These are phyloP conservation scores for Perodicticus potto DNA, from an alignment of 2,797 vertebrate genomes.

Conservation along the genomic window DNA sequence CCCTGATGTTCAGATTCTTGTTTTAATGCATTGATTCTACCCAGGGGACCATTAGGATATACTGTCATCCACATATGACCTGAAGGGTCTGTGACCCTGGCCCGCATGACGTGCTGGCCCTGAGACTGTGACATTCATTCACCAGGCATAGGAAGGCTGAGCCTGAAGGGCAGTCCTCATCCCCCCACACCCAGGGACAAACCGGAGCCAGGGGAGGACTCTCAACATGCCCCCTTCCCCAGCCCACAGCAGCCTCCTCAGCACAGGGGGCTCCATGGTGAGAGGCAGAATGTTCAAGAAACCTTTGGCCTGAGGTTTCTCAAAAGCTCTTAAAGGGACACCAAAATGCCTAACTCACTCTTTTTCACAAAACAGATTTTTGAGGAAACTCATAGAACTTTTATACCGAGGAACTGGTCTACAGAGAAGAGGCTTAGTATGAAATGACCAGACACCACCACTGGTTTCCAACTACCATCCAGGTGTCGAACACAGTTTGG, in stretches of 20 bases:
- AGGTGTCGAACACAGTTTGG: not conserved
- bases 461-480: not conserved
- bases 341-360: not conserved
- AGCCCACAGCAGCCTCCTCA: not conserved
- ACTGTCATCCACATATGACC: not conserved
- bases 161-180: not conserved
- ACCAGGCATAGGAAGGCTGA: not conserved
- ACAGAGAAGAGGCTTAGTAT: not conserved
- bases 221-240: no score
- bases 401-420: not conserved
- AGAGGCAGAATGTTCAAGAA: not conserved
- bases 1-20: not conserved
- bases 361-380: not conserved
- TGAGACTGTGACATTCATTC: not conserved
- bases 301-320: not conserved
- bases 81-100: not conserved
- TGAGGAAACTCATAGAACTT: not conserved
- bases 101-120: not conserved
- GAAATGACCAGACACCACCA: not conserved
- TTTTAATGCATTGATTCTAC: not conserved
- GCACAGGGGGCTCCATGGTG: not conserved
- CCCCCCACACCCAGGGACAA: not conserved
- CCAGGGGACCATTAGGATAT: not conserved
- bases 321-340: not conserved
- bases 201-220: rapidly evolving